phyloP scores from a whole-genome alignment of 30 jellyfish, hydroid and myxozoan genomes.

The Turritopsis rubra region DNA sequence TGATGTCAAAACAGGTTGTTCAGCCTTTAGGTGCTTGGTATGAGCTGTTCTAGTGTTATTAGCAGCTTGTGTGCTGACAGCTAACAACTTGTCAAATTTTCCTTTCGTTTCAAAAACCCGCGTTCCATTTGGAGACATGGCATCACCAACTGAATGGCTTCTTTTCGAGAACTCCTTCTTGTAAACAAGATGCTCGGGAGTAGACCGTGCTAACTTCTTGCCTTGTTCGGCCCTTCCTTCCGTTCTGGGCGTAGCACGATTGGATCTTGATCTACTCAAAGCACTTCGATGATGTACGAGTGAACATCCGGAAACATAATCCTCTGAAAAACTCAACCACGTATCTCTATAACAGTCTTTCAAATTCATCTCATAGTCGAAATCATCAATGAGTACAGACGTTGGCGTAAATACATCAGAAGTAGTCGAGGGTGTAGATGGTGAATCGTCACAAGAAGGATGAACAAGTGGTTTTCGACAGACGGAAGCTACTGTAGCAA shows the following conservation, averaged over 20 bases:
- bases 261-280: slow-evolving; percentile 26
- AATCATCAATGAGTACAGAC: neutral
- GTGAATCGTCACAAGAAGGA: neutral
- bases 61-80: slow-evolving; percentile 12
- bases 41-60: neutral
- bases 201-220: slow-evolving; percentile 26
- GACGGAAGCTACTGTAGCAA: slow-evolving; percentile 22
- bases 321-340: slow-evolving; percentile 60
- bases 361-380: neutral
- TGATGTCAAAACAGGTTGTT: neutral
- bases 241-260: slow-evolving; percentile 27
- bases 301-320: slow-evolving; percentile 78
- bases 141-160: slow-evolving; percentile 15
- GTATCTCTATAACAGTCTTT: slow-evolving; percentile 39
- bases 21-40: neutral
- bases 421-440: slow-evolving; percentile 10
- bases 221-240: slow-evolving; percentile 61
- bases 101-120: slow-evolving; percentile 18
- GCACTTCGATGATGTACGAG: slow-evolving; percentile 53
- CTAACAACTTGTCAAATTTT: slow-evolving; percentile 7
- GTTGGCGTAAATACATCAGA: slow-evolving; percentile 7
- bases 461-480: slow-evolving; percentile 4
- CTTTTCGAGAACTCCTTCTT: slow-evolving; percentile 7
- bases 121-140: neutral
- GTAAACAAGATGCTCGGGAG: neutral